Evolutionary conservation across 2,797 vertebrate species (phyloP), one percentile per base, ranked within the genome.

Genomic region (Bradypodion pumilum): DNA sequence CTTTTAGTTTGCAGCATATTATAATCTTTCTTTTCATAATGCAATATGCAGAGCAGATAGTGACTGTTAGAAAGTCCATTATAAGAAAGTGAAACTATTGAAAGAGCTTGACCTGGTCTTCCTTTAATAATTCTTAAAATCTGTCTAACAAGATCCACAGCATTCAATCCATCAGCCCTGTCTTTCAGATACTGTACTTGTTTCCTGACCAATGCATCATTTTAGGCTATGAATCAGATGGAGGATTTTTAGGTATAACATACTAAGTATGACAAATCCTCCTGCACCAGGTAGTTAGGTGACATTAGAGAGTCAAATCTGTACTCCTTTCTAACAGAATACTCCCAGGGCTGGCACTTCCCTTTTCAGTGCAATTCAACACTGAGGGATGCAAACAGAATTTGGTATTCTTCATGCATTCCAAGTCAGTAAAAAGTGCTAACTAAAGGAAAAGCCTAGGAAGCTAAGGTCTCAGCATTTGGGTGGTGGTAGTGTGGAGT

Each of bases 31-130:
- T 49, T 62, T 79, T 79, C 35, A 25, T 76, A 81, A 70, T 63
- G 42, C 37, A 56, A n/a, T 62, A 77, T 49, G 32, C 73, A 85
- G 66, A 70, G 40, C 62, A 81, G 78, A 69, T 8, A 69, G 19
- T 40, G 42, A 35, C 77, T 76, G 73, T 69, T 49, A 46, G 63
- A 73, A 76, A 76, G 68, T 85, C 32, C 21, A 27, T 81, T 85
- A 76, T 81, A 70, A 76, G 69, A 85, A 81, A 76, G 60, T 76
- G 32, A 85, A 81, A 40, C 52, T 29, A 35, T 37, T 23, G 21
- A 56, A 65, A 76, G 60, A 62, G n/a, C 65, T 59, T 80, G 63
- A 68, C 6, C 49, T 81, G 65, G 62, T 46, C 62, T 62, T 52
- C 19, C 37, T 32, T 70, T 81, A 70, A 69, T 69, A 75, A 66